Conservation (phyloP, 2,113 vertebrate genomes). For the Genyomyrus donnyi region DNA sequence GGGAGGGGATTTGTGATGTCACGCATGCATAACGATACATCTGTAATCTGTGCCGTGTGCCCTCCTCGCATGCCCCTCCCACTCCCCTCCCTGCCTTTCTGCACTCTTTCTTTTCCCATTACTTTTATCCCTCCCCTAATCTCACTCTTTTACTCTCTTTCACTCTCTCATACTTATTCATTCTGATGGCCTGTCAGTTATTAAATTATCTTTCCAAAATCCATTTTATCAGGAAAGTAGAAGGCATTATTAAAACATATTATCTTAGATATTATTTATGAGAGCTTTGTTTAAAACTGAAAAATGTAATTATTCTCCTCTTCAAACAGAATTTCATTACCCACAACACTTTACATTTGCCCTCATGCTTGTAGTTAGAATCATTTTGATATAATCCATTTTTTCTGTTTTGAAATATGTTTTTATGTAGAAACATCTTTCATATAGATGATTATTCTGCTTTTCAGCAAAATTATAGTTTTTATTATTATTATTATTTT, state of each 20-base stretch:
- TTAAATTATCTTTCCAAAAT: constrained; percentile 1
- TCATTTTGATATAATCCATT: neutral
- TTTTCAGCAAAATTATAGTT: neutral
- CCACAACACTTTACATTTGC: neutral
- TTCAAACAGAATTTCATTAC: neutral
- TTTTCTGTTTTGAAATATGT: neutral
- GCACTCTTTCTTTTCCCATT: neutral
- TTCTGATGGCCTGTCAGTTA: neutral
- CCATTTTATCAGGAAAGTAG: neutral
- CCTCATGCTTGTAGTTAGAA: neutral
- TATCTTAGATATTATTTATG: neutral
- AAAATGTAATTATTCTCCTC: neutral
- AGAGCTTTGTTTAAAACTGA: neutral
- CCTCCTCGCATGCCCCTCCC: constrained; percentile 4
- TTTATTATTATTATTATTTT: neutral
- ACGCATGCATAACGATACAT: constrained; percentile 63
- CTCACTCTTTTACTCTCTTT: neutral
- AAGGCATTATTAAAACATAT: neutral
- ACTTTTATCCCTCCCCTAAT: neutral
- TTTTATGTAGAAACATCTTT: neutral
- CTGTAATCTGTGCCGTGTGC: constrained; percentile 49
- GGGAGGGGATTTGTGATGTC: constrained; percentile 60
- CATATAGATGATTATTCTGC: neutral
- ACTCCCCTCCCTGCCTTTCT: neutral
- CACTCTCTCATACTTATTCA: neutral